Percentiles rank a stretch among this genome's conserved stretches.
phyloP scores from a whole-genome alignment of 2,888 invertebrate genomes.

The Corbicula japonica region DNA sequence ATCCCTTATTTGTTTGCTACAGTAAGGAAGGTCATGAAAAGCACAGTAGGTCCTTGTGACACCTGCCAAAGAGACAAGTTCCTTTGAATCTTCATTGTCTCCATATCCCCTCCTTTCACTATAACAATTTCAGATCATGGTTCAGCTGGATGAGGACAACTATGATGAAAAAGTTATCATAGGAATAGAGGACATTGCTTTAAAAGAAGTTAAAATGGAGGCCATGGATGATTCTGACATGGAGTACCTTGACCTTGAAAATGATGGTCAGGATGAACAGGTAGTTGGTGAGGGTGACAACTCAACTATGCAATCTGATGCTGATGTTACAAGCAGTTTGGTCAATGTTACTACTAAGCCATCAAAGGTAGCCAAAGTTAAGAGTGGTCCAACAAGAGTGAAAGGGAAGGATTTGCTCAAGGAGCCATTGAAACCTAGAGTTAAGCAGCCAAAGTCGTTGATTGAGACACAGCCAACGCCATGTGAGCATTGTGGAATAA shows the following conservation, averaged over 20 bases:
- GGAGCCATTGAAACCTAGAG: conserved; percentile 15
- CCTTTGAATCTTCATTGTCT: not conserved
- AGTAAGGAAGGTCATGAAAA: conserved; percentile 31
- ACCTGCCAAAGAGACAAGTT: too few relatives aligned
- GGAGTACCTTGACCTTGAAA: conserved; percentile 40
- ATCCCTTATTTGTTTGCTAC: not conserved
- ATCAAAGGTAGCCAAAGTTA: conserved; percentile 9
- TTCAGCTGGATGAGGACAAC: conserved; percentile 1
- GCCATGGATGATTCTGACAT: conserved; percentile 39
- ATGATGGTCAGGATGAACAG: conserved; percentile 12
- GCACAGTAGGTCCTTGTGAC: conserved; percentile 42
- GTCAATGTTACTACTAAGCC: not conserved
- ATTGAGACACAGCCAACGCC: conserved; percentile 55
- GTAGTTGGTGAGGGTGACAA: conserved; percentile 30
- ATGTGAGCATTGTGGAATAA: conserved; percentile 60
- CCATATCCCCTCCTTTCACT: not conserved
- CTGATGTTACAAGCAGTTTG: not conserved
- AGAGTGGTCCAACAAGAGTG: not conserved
- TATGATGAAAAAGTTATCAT: conserved; percentile 10
- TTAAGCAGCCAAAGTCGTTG: conserved; percentile 40
- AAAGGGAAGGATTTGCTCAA: too few relatives aligned
- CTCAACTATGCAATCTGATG: too few relatives aligned
- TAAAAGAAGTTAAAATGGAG: conserved; percentile 10
- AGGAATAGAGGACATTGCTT: conserved; percentile 10
- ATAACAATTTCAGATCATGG: conserved; percentile 44